Conservation (phyloP, 1,140 invertebrate species). For the Saxidomus purpurata region DNA sequence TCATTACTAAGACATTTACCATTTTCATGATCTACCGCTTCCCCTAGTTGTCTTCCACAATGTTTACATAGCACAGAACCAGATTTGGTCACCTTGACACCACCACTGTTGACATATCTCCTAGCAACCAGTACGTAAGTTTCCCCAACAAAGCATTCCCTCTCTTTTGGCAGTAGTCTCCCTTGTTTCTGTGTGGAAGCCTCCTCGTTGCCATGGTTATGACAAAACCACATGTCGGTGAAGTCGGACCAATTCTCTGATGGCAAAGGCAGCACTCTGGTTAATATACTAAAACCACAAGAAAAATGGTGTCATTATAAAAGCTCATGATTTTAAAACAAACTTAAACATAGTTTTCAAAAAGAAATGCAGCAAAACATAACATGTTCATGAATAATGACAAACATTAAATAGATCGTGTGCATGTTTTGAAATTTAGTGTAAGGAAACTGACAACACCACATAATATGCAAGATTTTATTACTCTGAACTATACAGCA, state of each 20-base stretch:
- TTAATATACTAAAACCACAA: slow-evolving; percentile 73
- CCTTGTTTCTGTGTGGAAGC: slow-evolving; percentile 14
- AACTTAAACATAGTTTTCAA: too few species aligned
- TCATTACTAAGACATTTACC: slow-evolving; percentile 6
- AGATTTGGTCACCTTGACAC: slow-evolving; percentile 59
- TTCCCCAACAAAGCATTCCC: slow-evolving; percentile 77
- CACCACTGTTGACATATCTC: slow-evolving; percentile 48
- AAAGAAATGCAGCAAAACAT: too few species aligned
- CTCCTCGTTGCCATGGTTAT: slow-evolving; percentile 70
- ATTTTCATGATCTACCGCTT: slow-evolving; percentile 16
- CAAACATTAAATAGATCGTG: too few species aligned
- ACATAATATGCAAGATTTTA: too few species aligned
- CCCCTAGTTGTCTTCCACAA: slow-evolving; percentile 75
- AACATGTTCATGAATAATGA: too few species aligned
- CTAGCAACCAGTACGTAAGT: slow-evolving; percentile 71
- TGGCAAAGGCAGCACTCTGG: slow-evolving; percentile 75
- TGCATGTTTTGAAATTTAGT: too few species aligned
- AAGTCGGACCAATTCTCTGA: slow-evolving; percentile 79
- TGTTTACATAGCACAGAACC: slow-evolving; percentile 66
- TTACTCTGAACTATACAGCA: too few species aligned
- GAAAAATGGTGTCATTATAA: too few species aligned
- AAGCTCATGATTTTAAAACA: too few species aligned
- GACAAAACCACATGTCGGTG: slow-evolving; percentile 80
- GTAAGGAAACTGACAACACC: too few species aligned
- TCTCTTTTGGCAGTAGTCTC: slow-evolving; percentile 63